phyloP scores from a whole-genome alignment of 2,113 vertebrate genomes.

The Tragelaphus buxtoni region DNA sequence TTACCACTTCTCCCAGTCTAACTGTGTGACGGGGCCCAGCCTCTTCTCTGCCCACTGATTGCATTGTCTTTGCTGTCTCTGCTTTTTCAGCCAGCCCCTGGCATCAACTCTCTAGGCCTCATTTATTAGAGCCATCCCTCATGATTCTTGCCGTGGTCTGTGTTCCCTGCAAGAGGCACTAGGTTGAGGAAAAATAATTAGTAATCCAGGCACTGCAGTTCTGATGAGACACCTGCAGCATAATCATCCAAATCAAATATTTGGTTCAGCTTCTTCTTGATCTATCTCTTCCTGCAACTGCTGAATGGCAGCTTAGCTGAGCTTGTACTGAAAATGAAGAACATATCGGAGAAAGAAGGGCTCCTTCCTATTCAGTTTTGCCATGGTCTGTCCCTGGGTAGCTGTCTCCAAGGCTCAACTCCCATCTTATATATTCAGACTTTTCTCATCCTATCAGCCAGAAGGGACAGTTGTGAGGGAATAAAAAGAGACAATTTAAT shows the following conservation, averaged over 20 bases:
- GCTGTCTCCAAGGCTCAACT: neutral
- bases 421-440: neutral
- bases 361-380: neutral
- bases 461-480: neutral
- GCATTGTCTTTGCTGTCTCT: neutral
- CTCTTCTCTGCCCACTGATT: neutral
- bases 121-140: conserved; percentile 54
- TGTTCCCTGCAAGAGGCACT: conserved; percentile 55
- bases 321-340: conserved; percentile 67
- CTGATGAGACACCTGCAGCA: conserved; percentile 83
- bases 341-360: neutral
- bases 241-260: conserved; percentile 86
- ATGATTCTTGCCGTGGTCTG: conserved; percentile 15
- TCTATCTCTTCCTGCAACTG: conserved; percentile 70
- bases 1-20: neutral
- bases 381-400: neutral
- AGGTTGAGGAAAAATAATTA: conserved; percentile 77
- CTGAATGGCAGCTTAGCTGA: conserved; percentile 69
- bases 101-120: conserved; percentile 11
- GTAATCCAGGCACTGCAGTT: conserved; percentile 69
- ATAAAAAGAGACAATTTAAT: conserved; percentile 17
- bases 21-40: neutral
- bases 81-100: neutral
- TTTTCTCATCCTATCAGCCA: neutral
- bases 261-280: conserved; percentile 78